phyloP scores from a whole-genome alignment of 2,888 invertebrate species.

The Bimastos eiseni region DNA sequence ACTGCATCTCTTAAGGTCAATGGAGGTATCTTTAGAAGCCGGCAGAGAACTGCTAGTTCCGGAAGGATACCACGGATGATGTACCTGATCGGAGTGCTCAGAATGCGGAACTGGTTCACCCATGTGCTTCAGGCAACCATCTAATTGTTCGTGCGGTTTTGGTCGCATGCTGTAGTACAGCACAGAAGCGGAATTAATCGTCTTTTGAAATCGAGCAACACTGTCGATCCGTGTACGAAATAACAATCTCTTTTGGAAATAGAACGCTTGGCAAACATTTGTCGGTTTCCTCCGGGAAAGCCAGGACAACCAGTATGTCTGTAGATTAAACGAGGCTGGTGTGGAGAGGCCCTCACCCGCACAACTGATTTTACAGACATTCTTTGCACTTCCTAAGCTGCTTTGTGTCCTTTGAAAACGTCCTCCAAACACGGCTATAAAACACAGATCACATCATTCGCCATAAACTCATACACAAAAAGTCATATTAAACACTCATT shows the following conservation, averaged over 20 bases:
- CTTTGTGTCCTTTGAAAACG: not conserved
- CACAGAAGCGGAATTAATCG: not conserved
- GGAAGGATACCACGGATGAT: not conserved
- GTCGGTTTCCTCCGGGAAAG: not conserved
- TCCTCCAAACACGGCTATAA: not conserved
- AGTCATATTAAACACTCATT: not conserved
- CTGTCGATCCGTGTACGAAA: slow-evolving; percentile 5
- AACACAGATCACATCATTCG: not conserved
- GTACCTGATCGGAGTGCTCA: not conserved
- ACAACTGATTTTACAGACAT: not conserved
- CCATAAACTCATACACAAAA: not conserved
- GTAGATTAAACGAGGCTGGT: not conserved
- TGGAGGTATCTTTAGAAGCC: not conserved
- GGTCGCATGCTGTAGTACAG: not conserved
- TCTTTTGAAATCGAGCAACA: slow-evolving; percentile 14
- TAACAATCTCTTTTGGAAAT: not conserved
- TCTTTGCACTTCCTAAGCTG: not conserved
- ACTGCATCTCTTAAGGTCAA: not conserved
- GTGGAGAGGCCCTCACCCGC: not conserved
- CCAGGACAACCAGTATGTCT: not conserved
- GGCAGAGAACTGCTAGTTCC: not conserved
- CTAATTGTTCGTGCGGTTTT: not conserved
- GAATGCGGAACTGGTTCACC: not conserved
- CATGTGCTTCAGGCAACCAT: not conserved
- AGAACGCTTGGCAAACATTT: not conserved